phyloP scores from a whole-genome alignment of 2,888 invertebrate species.

The Papilio protenor region DNA sequence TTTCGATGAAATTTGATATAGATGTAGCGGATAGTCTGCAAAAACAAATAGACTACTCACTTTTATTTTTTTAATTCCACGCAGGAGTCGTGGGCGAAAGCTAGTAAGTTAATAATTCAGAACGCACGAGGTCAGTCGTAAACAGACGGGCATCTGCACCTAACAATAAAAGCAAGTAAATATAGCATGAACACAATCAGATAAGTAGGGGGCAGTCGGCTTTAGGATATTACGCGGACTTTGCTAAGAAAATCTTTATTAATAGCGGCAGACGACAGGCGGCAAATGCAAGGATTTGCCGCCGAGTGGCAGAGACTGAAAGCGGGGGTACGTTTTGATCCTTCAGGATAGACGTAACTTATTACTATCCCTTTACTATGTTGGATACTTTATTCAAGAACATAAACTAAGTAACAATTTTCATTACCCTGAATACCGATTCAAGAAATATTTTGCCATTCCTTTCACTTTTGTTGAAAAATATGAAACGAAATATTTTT shows the following conservation, averaged over 20 bases:
- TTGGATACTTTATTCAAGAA: conserved; percentile 22
- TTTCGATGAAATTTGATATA: too few species aligned
- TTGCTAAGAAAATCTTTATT: conserved; percentile 77
- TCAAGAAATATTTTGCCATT: too few species aligned
- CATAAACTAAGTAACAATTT: not conserved
- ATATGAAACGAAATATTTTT: too few species aligned
- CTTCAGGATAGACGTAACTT: conserved; percentile 52
- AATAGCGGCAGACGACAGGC: conserved; percentile 65
- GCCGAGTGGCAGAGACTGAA: conserved; percentile 65
- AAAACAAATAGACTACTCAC: too few species aligned
- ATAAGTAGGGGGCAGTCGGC: conserved; percentile 60
- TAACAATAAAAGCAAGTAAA: conserved; percentile 62
- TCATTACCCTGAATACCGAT: not conserved
- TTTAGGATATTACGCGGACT: conserved; percentile 57
- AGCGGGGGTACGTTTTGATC: conserved; percentile 52
- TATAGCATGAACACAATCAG: conserved; percentile 68
- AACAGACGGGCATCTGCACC: conserved; percentile 1
- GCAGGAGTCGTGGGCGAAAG: too few species aligned
- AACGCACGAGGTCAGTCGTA: not conserved
- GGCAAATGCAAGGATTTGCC: conserved; percentile 53
- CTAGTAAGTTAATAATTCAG: not conserved
- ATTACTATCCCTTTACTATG: conserved; percentile 48
- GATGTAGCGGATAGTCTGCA: too few species aligned
- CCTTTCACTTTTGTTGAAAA: too few species aligned
- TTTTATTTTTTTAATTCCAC: too few species aligned